A percentile compares a stretch with the other conserved stretches of the same genome.
Evolutionary conservation across 2,888 invertebrate species (phyloP).

Genomic region (Lasius fuliginosus): DNA sequence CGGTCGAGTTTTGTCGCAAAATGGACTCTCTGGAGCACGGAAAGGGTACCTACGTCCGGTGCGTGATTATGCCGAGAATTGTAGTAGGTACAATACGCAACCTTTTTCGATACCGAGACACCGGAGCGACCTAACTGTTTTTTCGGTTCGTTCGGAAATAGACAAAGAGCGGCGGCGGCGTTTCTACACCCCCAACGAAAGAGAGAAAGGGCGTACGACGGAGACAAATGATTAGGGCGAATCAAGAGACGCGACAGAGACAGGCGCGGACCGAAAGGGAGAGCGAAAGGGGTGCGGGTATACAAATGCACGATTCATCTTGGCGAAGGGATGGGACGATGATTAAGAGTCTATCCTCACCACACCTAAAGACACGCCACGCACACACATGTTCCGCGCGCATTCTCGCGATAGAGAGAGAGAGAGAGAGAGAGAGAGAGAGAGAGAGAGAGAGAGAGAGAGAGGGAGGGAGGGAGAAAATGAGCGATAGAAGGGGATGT

Average conservation of each 20-base stretch:
- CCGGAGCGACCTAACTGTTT: constrained; percentile 70
- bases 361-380: constrained; percentile 58
- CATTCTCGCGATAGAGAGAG: constrained; percentile 18
- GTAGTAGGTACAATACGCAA: constrained; percentile 52
- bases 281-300: constrained; percentile 74
- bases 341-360: constrained; percentile 77
- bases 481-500: constrained; percentile 10
- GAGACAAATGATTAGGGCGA: constrained; percentile 61
- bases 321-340: constrained; percentile 73
- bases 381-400: constrained; percentile 39
- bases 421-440: background rate
- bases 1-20: background rate
- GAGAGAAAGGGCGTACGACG: constrained; percentile 19
- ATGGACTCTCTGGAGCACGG: background rate
- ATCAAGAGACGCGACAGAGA: constrained; percentile 48
- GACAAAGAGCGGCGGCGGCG: constrained; percentile 45
- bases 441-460: background rate
- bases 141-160: constrained; percentile 45
- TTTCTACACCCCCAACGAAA: constrained; percentile 27
- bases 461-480: background rate
- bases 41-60: constrained; percentile 13
- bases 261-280: constrained; percentile 18
- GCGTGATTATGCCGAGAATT: constrained; percentile 40
- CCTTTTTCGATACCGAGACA: constrained; percentile 57
- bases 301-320: constrained; percentile 79